phyloP scores from a whole-genome alignment of 2,888 invertebrate species.

The Torymus texanus region DNA sequence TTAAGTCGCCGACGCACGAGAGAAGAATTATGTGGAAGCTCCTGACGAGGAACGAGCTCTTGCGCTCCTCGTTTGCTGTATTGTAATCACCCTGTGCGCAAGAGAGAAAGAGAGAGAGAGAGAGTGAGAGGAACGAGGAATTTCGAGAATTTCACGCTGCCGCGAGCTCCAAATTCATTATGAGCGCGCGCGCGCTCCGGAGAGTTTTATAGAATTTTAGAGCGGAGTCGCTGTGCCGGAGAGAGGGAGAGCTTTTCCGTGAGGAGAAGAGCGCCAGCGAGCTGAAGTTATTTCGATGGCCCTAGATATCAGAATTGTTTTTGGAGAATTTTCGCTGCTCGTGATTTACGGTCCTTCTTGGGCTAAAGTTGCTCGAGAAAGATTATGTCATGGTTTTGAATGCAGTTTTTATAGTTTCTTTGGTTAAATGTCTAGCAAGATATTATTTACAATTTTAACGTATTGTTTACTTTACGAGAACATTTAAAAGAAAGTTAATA shows the following conservation, averaged over 20 bases:
- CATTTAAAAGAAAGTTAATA: too few relatives aligned
- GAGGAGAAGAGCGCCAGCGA: neutral
- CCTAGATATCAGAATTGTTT: too few relatives aligned
- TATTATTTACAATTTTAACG: too few relatives aligned
- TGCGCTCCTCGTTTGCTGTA: constrained; percentile 46
- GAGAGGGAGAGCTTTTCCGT: neutral
- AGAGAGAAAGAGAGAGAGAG: neutral
- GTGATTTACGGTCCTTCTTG: neutral
- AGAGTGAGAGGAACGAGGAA: constrained; percentile 17
- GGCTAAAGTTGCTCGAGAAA: neutral
- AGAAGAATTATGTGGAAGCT: constrained; percentile 41
- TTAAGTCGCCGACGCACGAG: constrained; percentile 15
- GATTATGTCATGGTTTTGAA: neutral
- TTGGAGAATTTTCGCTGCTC: neutral
- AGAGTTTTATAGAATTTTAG: constrained; percentile 36
- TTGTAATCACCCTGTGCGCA: constrained; percentile 42
- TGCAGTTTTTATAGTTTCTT: too few relatives aligned
- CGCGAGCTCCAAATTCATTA: constrained; percentile 43
- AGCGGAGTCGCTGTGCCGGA: too few relatives aligned
- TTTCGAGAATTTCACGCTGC: constrained; percentile 49
- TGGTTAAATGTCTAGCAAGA: too few relatives aligned
- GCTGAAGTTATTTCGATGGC: constrained; percentile 19
- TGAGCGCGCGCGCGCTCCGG: neutral
- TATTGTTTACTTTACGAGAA: too few relatives aligned
- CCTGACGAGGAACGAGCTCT: constrained; percentile 19